Evolutionary conservation across 2,888 invertebrate genomes (phyloP).

Genomic region (Acrocyrtus sp.): DNA sequence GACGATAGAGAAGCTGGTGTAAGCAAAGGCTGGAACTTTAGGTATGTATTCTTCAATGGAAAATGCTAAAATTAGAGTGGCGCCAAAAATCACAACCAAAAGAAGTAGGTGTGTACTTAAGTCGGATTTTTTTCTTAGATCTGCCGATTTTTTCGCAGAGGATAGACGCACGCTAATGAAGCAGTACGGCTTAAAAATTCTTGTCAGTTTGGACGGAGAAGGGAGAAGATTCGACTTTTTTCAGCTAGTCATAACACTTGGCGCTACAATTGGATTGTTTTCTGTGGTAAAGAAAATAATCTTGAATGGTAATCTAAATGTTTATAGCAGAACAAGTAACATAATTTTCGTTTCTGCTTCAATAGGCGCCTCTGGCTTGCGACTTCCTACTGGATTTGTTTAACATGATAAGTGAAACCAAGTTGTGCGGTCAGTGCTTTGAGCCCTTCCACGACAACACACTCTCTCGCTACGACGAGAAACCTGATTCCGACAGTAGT

Average conservation of each 20-base stretch:
- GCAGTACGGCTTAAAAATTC: slow-evolving; percentile 15
- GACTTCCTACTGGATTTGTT: slow-evolving; percentile 40
- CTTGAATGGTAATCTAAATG: background rate
- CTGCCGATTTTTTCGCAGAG: background rate
- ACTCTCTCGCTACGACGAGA: slow-evolving; percentile 25
- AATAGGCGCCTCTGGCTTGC: slow-evolving; percentile 30
- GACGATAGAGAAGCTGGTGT: slow-evolving; percentile 64
- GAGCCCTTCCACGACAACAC: slow-evolving; percentile 22
- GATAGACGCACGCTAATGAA: background rate
- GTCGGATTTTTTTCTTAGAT: too few species aligned
- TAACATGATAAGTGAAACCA: slow-evolving; percentile 16
- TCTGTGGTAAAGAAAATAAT: slow-evolving; percentile 11
- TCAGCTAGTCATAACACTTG: slow-evolving; percentile 12
- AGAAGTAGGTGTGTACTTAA: too few species aligned
- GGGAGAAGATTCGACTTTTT: slow-evolving; percentile 23
- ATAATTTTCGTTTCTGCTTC: background rate
- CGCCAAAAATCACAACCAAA: too few species aligned
- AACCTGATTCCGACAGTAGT: too few species aligned
- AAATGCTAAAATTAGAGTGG: background rate
- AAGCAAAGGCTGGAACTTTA: slow-evolving; percentile 12
- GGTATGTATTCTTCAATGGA: background rate
- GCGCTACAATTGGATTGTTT: slow-evolving; percentile 17
- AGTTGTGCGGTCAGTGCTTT: slow-evolving; percentile 9
- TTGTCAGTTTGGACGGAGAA: slow-evolving; percentile 22
- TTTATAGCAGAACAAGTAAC: background rate